Evolutionary conservation across 1,140 invertebrate genomes (phyloP).

Genomic region (Drosophila busckii): DNA sequence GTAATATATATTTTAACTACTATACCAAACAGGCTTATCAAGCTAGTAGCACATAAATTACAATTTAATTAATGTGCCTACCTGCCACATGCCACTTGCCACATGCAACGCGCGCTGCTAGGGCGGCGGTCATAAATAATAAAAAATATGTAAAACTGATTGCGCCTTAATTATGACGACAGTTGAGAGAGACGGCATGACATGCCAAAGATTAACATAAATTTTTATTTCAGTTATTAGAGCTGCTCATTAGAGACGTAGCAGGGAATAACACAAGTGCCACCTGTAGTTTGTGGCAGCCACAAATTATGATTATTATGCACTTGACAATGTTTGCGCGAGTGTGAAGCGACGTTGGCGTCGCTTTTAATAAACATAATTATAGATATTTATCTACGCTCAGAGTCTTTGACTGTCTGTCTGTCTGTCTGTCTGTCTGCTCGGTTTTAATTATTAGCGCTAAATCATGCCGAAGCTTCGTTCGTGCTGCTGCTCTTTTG

Average conservation of each 20-base stretch:
- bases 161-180: conserved; percentile 70
- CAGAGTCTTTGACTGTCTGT: background rate
- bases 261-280: conserved; percentile 12
- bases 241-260: conserved; percentile 24
- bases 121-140: no score
- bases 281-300: no score
- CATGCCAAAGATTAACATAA: conserved; percentile 74
- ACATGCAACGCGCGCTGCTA: conserved; percentile 52
- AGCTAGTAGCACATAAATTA: conserved; percentile 58
- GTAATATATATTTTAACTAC: conserved; percentile 9
- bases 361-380: conserved; percentile 52
- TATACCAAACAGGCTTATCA: conserved; percentile 33
- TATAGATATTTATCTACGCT: conserved; percentile 51
- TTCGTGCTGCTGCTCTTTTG: conserved; percentile 36
- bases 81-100: conserved; percentile 48
- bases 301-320: conserved; percentile 69
- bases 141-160: conserved; percentile 16
- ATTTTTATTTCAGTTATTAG: no score
- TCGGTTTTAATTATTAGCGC: conserved; percentile 64
- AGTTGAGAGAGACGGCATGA: conserved; percentile 71
- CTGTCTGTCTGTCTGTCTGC: no score
- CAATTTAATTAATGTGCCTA: conserved; percentile 68
- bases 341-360: conserved; percentile 57
- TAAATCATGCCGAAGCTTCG: conserved; percentile 61
- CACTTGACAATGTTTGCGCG: conserved; percentile 47